A percentile compares a stretch with the other conserved stretches of the same genome.
phyloP scores from a whole-genome alignment of 2,888 invertebrate species.

The Sympetrum striolatum region DNA sequence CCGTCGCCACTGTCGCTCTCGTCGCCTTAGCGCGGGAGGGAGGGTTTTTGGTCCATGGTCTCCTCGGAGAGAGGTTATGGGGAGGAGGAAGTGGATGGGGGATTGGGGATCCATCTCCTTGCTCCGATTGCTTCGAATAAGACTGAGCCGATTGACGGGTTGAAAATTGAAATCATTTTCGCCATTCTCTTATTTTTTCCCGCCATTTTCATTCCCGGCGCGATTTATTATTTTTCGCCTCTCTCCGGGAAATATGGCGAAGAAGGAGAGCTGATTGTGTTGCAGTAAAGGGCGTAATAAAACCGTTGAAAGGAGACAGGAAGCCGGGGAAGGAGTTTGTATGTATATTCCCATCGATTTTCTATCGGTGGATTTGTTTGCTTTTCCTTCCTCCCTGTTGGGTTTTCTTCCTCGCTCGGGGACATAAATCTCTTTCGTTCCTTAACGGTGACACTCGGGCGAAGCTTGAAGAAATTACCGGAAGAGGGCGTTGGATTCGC shows the following conservation, averaged over 20 bases:
- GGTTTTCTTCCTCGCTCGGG: background rate
- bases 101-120: background rate
- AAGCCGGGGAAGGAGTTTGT: background rate
- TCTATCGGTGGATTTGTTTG: background rate
- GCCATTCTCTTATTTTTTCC: background rate
- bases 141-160: background rate
- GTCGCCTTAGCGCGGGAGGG: background rate
- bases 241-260: background rate
- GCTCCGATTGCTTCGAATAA: background rate
- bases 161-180: background rate
- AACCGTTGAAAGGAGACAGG: background rate
- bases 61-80: background rate
- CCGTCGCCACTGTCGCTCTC: conserved; percentile 4
- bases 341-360: background rate
- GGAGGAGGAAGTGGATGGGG: background rate
- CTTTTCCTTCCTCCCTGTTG: background rate
- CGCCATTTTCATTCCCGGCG: background rate
- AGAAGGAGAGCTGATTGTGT: background rate
- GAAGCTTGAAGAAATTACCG: background rate
- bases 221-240: background rate
- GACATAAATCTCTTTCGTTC: background rate
- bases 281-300: background rate
- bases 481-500: background rate
- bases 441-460: background rate
- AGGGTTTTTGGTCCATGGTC: background rate